Evolutionary conservation across 92 coral and sea anemone species (phyloP).

Genomic region (Epizoanthus fatuus): DNA sequence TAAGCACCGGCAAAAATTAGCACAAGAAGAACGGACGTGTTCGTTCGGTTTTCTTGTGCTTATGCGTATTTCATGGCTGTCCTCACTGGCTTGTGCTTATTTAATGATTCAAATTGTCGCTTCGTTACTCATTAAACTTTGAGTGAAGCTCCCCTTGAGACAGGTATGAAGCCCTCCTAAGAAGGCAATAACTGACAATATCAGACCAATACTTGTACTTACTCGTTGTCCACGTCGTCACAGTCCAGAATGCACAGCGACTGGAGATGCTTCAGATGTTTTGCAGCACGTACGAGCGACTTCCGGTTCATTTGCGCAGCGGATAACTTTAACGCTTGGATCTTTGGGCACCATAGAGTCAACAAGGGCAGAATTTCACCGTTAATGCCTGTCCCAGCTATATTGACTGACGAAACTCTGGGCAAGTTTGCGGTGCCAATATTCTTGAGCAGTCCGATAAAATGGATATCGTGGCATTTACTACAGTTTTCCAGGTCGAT

Average conservation of each 20-base stretch:
- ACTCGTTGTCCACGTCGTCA: constrained; percentile 34
- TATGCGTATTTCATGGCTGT: no score
- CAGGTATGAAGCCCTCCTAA: no score
- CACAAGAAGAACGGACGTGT: no score
- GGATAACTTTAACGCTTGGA: constrained; percentile 29
- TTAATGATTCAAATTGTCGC: no score
- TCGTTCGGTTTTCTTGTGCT: no score
- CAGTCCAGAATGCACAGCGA: constrained; percentile 39
- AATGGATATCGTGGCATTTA: constrained; percentile 23
- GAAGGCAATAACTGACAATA: not conserved
- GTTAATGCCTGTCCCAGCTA: constrained; percentile 45
- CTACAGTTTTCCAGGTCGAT: constrained; percentile 36
- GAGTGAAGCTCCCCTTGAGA: no score
- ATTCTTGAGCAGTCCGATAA: constrained; percentile 32
- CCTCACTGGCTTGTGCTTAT: no score
- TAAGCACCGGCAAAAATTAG: no score
- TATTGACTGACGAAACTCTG: constrained; percentile 30
- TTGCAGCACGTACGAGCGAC: constrained; percentile 32
- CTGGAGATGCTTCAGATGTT: constrained; percentile 30
- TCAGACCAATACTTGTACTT: not conserved
- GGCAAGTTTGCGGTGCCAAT: constrained; percentile 24
- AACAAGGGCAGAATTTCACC: constrained; percentile 38
- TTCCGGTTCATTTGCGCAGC: constrained; percentile 32
- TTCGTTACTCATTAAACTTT: no score
- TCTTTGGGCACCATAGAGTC: constrained; percentile 43